Evolutionary conservation across 2,797 vertebrate species (phyloP).

Genomic region (Myotis myotis): DNA sequence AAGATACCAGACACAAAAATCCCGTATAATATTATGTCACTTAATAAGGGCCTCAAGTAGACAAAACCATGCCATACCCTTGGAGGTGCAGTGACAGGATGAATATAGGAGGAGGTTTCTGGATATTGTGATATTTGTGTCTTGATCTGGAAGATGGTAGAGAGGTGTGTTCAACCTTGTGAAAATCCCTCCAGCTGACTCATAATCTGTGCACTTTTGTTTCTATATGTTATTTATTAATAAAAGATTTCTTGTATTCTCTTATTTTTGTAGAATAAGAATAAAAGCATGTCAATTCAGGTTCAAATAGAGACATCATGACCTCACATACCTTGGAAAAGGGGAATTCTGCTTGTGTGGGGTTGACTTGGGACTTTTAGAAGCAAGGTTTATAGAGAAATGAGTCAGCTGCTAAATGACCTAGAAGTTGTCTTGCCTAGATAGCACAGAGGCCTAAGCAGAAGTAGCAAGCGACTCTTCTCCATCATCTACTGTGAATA

Average conservation of each 20-base stretch:
- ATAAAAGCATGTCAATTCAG: background rate
- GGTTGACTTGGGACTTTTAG: background rate
- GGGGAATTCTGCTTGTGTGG: background rate
- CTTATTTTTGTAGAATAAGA: background rate
- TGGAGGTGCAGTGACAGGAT: fast-evolving
- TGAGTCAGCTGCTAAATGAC: background rate
- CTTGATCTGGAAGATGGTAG: background rate
- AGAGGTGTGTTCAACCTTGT: background rate
- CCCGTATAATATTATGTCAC: background rate
- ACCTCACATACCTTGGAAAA: background rate
- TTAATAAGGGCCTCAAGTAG: background rate
- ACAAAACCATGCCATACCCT: background rate
- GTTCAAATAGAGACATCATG: background rate
- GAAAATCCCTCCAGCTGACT: background rate
- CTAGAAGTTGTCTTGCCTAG: background rate
- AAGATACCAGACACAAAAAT: background rate
- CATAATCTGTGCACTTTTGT: background rate
- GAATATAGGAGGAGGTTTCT: background rate
- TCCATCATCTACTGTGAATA: background rate
- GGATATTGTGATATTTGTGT: background rate
- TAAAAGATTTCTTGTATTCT: background rate
- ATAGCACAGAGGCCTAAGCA: background rate
- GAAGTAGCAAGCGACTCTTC: background rate
- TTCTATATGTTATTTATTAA: background rate
- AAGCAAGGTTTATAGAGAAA: background rate